phyloP scores from a whole-genome alignment of 2,888 invertebrate genomes.

The Trachelus stipa region DNA sequence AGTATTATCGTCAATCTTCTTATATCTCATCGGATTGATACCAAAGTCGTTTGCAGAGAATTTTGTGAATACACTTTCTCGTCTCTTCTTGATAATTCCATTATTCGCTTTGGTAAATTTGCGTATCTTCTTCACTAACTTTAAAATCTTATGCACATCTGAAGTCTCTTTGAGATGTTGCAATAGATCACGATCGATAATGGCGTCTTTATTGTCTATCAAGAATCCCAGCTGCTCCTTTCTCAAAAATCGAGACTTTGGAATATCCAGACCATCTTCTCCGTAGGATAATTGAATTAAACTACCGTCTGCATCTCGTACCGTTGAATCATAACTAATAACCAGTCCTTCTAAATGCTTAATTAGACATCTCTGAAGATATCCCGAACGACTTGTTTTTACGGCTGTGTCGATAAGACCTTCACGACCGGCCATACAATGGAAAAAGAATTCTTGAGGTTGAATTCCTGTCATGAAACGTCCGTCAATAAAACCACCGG shows the following conservation, averaged over 20 bases:
- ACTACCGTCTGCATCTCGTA: constrained; percentile 93
- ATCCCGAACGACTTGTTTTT: constrained; percentile 98
- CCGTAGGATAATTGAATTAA: constrained; percentile 92
- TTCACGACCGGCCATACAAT: constrained; percentile 99
- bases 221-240: constrained; percentile 83
- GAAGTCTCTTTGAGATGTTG: constrained; percentile 72
- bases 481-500: constrained; percentile 96
- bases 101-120: constrained; percentile 75
- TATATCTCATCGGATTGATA: constrained; percentile 38
- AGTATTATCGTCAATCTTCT: constrained; percentile 63
- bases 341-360: constrained; percentile 97
- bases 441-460: constrained; percentile 98
- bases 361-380: constrained; percentile 86
- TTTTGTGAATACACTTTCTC: constrained; percentile 72
- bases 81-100: constrained; percentile 64
- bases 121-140: constrained; percentile 71
- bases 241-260: constrained; percentile 86
- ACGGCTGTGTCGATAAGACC: constrained; percentile 99
- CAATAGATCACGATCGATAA: constrained; percentile 72
- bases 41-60: constrained; percentile 71
- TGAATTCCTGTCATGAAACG: constrained; percentile 98
- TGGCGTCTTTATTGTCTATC: constrained; percentile 80
- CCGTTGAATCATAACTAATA: constrained; percentile 94
- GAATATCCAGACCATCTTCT: constrained; percentile 93
- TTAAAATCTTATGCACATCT: constrained; percentile 68